Conservation (phyloP, 2,888 invertebrate species). For the Andrena chrysosceles region DNA sequence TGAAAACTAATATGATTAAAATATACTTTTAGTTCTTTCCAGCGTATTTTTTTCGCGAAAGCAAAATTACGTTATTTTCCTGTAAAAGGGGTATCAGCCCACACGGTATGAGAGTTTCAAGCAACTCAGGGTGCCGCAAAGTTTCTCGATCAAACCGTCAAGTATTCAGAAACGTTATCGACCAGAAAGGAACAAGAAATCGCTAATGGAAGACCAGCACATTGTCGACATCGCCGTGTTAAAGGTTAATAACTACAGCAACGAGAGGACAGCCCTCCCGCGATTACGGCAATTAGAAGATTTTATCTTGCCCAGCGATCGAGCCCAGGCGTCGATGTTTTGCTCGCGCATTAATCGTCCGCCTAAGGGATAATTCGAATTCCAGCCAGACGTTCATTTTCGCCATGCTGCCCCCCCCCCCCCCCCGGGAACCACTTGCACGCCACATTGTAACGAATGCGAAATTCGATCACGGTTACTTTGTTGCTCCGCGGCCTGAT, state of each 20-base stretch:
- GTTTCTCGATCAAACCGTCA: conserved; percentile 4
- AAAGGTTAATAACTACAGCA: conserved; percentile 56
- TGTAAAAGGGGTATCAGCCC: too few species aligned
- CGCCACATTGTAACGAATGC: conserved; percentile 61
- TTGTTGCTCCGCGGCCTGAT: conserved; percentile 66
- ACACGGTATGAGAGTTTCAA: neutral
- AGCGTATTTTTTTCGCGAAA: too few species aligned
- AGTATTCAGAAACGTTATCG: conserved; percentile 8
- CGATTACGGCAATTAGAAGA: conserved; percentile 60
- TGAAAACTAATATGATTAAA: too few species aligned
- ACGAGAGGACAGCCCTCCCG: conserved; percentile 25
- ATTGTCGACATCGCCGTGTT: conserved; percentile 43
- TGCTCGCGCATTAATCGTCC: conserved; percentile 42
- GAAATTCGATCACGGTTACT: conserved; percentile 62
- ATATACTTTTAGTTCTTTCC: too few species aligned
- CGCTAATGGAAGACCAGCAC: conserved; percentile 35
- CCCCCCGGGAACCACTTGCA: conserved; percentile 42
- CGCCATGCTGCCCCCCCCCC: conserved; percentile 41
- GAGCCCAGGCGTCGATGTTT: conserved; percentile 31
- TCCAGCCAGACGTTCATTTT: conserved; percentile 12
- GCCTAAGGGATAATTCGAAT: conserved; percentile 32
- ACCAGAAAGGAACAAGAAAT: conserved; percentile 20
- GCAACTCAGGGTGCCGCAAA: neutral
- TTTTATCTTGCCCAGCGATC: conserved; percentile 45
- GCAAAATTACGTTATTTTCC: too few species aligned